These are phyloP conservation scores for Dissostichus mawsoni DNA, from an alignment of 2,113 vertebrate species.

Conservation along the genomic window DNA sequence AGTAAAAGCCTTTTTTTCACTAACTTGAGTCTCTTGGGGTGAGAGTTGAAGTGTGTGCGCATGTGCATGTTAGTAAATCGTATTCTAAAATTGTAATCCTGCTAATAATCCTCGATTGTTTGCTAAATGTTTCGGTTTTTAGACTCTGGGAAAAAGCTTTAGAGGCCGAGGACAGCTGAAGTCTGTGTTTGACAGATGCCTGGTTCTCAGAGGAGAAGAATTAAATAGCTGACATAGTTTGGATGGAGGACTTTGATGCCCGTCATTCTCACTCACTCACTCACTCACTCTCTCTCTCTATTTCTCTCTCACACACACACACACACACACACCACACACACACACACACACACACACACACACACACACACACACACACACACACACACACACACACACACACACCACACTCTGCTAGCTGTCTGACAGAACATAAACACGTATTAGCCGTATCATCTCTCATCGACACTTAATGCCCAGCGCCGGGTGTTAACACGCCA, in stretches of 20 bases:
- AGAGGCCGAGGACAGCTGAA: constrained; percentile 68
- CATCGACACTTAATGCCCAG: constrained; percentile 62
- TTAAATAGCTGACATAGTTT: constrained; percentile 72
- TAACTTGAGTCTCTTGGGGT: no score
- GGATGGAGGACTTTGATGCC: constrained; percentile 64
- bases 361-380: constrained; percentile 18
- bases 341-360: constrained; percentile 31
- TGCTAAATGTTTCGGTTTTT: no score
- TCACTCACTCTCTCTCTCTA: constrained; percentile 1
- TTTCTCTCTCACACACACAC: constrained; percentile 14
- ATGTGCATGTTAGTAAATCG: no score
- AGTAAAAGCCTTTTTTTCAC: no score
- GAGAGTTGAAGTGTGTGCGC: no score
- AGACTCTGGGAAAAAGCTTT: constrained; percentile 13
- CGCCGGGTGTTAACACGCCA: constrained; percentile 65
- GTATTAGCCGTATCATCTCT: constrained; percentile 71
- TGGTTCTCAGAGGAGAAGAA: constrained; percentile 49
- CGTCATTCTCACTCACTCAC: constrained; percentile 33
- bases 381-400: constrained; percentile 29
- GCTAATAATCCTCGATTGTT: no score
- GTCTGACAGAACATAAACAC: constrained; percentile 71
- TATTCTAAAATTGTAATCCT: no score
- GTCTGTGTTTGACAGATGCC: constrained; percentile 69
- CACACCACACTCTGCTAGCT: constrained; percentile 31
- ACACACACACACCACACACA: constrained; percentile 18